Conservation (phyloP, 2,797 vertebrate genomes). For the Octomys mimax region DNA sequence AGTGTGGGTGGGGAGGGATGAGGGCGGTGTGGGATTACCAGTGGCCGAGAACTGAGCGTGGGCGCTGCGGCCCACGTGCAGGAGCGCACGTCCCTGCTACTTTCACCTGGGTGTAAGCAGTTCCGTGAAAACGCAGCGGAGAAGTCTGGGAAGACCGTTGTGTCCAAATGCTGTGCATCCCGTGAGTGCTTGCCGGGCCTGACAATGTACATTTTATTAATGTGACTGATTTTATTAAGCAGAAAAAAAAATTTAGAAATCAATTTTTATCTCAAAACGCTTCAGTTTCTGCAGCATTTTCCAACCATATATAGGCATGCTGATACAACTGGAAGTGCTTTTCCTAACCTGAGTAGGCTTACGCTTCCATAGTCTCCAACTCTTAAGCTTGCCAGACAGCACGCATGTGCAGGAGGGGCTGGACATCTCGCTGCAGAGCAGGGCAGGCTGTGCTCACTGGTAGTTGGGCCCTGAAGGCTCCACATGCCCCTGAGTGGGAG, state of each 20-base stretch:
- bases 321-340: not conserved
- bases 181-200: not conserved
- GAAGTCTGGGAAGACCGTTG: not conserved
- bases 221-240: not conserved
- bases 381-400: not conserved
- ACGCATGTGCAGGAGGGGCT: not conserved
- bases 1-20: not conserved
- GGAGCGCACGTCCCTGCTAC: not conserved
- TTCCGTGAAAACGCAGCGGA: not conserved
- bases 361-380: not conserved
- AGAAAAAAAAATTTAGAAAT: not conserved
- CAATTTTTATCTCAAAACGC: not conserved
- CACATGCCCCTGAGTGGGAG: not conserved
- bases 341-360: not conserved
- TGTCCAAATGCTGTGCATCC: too few species aligned
- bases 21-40: not conserved
- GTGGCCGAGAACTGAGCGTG: not conserved
- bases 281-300: not conserved
- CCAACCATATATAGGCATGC: not conserved
- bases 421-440: not conserved
- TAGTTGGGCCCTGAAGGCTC: not conserved
- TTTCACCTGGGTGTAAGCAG: not conserved
- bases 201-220: too few species aligned
- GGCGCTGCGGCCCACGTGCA: fast-evolving
- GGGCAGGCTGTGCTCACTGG: not conserved